Base-by-base conservation (phyloP, 2,888 invertebrate species). In the Fragum sueziense region DNA sequence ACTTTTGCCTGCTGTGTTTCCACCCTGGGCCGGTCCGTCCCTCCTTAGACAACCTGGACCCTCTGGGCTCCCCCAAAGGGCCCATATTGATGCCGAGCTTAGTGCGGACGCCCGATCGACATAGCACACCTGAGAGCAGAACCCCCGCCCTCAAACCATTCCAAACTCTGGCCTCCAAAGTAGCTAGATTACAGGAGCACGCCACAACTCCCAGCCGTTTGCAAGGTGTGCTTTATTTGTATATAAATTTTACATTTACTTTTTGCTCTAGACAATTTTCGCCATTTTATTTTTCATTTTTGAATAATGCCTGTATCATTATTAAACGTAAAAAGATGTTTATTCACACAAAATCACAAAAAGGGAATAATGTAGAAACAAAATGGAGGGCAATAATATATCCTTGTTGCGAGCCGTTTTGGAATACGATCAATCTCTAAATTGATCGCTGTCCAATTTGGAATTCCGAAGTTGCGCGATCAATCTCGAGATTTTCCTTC, bases 1-100 rank as follows among this genome's bases (percentile, higher is more conserved):
- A 97, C 97, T 98, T 97, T 98, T 97, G 97, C 97, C 97, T 98
- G 98, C 97, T 98, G 97, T 96, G 97, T 97, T 97, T 96, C 97
- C 97, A 97, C 97, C 96, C 98, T 98, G 97, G 97, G 97, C 98
- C 98, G 96, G 95, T 98, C 95, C 97, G 96, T 96, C 97, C 96
- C 97, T 97, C 98, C 96, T 98, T 97, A 96, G 96, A 95, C 95
- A 96, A 98, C 98, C 97, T 97, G 97, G 96, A 94, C 94, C 93
- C 94, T 95, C 94, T 92, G 93, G 95, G 96, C 95, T 98, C 97
- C 97, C 96, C 96, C 95, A 94, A 95, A 95, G 94, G 94, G 94
- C 95, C 97, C 97, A 98, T 97, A 97, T 98, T 96, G 97, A 98
- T 96, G 97, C 96, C 96, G 94, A 96, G 97, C 97, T 97, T 98